Evolutionary conservation across 2,797 vertebrate species (phyloP).

Genomic region (Tenualosa thibaudeaui): DNA sequence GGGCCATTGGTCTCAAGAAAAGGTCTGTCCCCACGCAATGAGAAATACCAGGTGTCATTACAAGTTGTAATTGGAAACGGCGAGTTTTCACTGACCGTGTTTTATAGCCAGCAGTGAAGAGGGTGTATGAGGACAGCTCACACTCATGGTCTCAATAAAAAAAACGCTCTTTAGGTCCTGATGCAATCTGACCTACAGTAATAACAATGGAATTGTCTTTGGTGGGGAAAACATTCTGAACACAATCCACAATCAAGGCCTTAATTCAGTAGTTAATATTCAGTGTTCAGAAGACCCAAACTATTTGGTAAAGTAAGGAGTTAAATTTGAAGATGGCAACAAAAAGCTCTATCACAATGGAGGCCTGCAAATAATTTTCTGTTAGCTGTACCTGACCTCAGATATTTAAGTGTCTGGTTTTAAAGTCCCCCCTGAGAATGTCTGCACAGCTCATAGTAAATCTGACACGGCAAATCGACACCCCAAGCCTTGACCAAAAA

Average conservation of each 20-base stretch:
- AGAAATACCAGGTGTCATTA: slow-evolving; percentile 25
- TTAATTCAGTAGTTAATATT: neutral
- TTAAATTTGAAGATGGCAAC: neutral
- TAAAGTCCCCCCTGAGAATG: slow-evolving; percentile 10
- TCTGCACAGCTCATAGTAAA: slow-evolving; percentile 37
- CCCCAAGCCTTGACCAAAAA: slow-evolving; percentile 1
- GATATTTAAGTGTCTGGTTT: slow-evolving; percentile 25
- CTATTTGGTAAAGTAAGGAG: neutral
- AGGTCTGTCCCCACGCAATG: slow-evolving; percentile 8
- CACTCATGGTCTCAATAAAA: neutral
- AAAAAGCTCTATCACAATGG: neutral
- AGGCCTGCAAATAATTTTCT: slow-evolving; percentile 29
- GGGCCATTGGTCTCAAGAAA: neutral
- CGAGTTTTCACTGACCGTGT: neutral
- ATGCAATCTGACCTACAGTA: neutral
- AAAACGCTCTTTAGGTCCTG: neutral
- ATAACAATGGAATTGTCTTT: neutral
- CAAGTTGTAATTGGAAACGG: slow-evolving; percentile 4
- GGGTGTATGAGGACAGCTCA: slow-evolving; percentile 11
- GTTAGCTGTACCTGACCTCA: slow-evolving; percentile 16
- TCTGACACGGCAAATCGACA: slow-evolving; percentile 37
- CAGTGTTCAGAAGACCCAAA: neutral
- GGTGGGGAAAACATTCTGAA: neutral
- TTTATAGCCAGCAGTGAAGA: neutral
- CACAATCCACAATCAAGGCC: neutral